Percentiles rank a stretch among this genome's conserved stretches.
These are phyloP conservation scores for Pyrgilauda ruficollis DNA, from an alignment of 2,113 vertebrate species.

Conservation along the genomic window DNA sequence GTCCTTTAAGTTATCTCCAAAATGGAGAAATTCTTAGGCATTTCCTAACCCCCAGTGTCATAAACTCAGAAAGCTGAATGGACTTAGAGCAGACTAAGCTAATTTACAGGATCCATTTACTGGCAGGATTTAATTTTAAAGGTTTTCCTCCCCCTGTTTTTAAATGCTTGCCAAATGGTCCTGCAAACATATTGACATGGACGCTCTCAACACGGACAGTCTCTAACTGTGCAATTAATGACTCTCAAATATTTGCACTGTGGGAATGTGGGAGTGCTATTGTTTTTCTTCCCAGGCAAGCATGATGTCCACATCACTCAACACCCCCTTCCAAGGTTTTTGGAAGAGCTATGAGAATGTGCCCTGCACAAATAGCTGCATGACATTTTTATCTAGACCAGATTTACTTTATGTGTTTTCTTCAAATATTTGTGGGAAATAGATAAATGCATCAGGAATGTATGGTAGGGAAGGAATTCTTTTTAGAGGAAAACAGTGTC, in stretches of 20 bases:
- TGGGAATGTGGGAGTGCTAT: background rate
- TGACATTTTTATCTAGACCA: background rate
- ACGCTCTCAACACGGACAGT: accelerated
- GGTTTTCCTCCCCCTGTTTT: accelerated
- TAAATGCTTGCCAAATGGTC: background rate
- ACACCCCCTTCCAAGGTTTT: background rate
- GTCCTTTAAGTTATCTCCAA: background rate
- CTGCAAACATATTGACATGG: background rate
- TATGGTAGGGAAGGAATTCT: background rate
- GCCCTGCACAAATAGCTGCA: background rate
- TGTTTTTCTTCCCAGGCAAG: slow-evolving; percentile 5
- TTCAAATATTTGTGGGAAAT: background rate
- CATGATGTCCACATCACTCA: background rate
- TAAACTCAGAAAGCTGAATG: background rate
- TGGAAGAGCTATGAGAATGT: background rate
- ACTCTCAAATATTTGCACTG: background rate
- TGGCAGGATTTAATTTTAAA: background rate
- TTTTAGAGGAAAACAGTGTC: background rate
- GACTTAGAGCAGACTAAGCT: background rate
- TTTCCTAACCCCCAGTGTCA: background rate
- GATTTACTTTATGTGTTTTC: background rate
- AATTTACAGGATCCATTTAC: background rate
- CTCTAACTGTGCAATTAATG: background rate
- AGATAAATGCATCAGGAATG: background rate
- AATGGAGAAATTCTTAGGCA: background rate